A percentile compares a stretch with the other conserved stretches of the same genome.
Conservation (phyloP, 2,797 vertebrate species). For the Psittacula echo region DNA sequence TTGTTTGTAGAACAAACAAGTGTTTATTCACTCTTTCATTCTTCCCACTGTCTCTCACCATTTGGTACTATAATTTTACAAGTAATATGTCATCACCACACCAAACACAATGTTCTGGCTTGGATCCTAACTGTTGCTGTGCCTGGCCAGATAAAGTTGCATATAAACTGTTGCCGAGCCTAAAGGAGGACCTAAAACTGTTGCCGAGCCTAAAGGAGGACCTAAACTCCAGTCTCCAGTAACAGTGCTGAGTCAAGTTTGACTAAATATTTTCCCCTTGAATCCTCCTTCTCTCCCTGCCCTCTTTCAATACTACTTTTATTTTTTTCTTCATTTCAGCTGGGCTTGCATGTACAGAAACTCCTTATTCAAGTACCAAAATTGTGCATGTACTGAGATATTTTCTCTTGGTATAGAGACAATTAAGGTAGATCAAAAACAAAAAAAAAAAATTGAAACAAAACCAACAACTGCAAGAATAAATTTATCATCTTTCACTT, state of each 20-base stretch:
- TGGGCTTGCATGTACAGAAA: not conserved
- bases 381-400: not conserved
- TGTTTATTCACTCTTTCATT: not conserved
- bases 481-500: not conserved
- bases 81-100: not conserved
- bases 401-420: not conserved
- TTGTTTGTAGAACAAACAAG: not conserved
- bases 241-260: not conserved
- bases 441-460: not conserved
- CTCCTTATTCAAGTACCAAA: not conserved
- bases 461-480: not conserved
- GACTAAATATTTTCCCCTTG: not conserved
- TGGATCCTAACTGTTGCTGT: not conserved
- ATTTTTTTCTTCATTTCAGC: not conserved
- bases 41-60: not conserved
- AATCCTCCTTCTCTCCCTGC: not conserved
- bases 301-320: not conserved
- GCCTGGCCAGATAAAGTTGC: not conserved
- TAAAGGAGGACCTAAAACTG: not conserved
- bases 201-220: not conserved
- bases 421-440: not conserved
- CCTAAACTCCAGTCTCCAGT: not conserved
- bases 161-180: not conserved
- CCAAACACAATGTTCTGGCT: not conserved
- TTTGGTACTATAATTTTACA: not conserved